phyloP scores from a whole-genome alignment of 2,113 vertebrate species.

The Neotoma lepida region DNA sequence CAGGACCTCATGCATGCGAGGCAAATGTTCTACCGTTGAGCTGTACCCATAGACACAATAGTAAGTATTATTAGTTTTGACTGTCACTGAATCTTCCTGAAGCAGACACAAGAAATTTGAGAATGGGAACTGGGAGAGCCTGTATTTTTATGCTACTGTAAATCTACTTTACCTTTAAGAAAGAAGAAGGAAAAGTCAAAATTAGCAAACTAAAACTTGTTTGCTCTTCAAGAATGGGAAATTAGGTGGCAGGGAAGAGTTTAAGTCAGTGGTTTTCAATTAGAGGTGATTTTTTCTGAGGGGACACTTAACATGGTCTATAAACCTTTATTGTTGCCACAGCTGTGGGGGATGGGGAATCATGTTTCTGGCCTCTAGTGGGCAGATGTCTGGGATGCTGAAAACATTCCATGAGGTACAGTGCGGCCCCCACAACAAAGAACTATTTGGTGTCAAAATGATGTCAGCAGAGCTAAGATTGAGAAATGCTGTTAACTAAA shows the following conservation, averaged over 20 bases:
- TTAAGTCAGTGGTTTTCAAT: slow-evolving; percentile 15
- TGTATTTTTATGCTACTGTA: slow-evolving; percentile 1
- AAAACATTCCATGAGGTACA: neutral
- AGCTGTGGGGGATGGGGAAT: rapidly evolving
- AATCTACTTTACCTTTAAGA: slow-evolving; percentile 12
- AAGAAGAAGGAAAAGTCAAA: slow-evolving; percentile 58
- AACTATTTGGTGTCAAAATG: neutral
- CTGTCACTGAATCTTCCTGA: neutral
- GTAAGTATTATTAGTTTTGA: neutral
- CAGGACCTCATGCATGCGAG: neutral
- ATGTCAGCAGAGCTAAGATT: neutral
- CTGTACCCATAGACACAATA: neutral
- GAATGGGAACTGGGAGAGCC: neutral
- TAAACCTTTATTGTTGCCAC: neutral
- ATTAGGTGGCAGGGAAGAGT: slow-evolving; percentile 76
- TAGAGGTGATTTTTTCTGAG: slow-evolving; percentile 54
- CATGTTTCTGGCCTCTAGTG: neutral
- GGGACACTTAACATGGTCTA: neutral
- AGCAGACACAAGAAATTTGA: neutral
- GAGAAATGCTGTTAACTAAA: neutral
- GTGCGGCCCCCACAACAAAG: neutral
- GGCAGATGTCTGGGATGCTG: neutral
- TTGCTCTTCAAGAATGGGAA: slow-evolving; percentile 67
- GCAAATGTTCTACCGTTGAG: neutral
- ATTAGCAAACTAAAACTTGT: slow-evolving; percentile 42